Base-by-base conservation (phyloP, 2,888 invertebrate species). In the Allacma fusca region DNA sequence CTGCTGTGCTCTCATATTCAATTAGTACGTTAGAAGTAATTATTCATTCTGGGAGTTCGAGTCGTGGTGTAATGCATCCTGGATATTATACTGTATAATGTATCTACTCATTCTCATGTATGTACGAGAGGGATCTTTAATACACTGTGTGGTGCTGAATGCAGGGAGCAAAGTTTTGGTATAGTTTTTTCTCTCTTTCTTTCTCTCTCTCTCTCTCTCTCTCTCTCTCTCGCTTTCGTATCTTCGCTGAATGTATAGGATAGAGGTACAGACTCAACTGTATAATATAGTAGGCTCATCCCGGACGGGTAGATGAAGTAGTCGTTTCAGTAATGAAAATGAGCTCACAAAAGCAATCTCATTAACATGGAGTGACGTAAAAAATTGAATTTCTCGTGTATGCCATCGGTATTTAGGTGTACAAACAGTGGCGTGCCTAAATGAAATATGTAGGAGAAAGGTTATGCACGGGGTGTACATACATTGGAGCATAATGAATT, bases 1-100 rank as follows among this genome's bases (percentile, higher is more conserved):
- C 78, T 78, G 59, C 74, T 74, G 74, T 34, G 65, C 76, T 74
- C 79, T 79, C 79, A 73, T 70, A 74, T 79, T 79, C 79, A 79
- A 77, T 79, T 77, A 79, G 76, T 78, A 68, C 23, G 68, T 77
- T 74, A 44, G 50, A 76, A 69, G 76, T 79, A 79, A 79, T 79
- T 79, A 79, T 79, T 79, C 79, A 76, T 76, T 59, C 69, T 70
- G 70, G 73, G 70, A 76, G 69, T 59, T 76, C 23, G 23, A 57
- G 28, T 26, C 64, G 23, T 34, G 43, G 19, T 26, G 13, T 23
- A 16, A 59, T 50, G n/a, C 44, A 19, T 44, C 16, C 19, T 65
- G 26, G 16, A 23, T 59, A 69, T 69, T 16, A 34, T 69, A 69
- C 9, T 69, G 69, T 43, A 19, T 40, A 24, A 26, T 44, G 21